Base-by-base conservation (phyloP, 2,797 vertebrate genomes). In the Brachyrhaphis roseni region DNA sequence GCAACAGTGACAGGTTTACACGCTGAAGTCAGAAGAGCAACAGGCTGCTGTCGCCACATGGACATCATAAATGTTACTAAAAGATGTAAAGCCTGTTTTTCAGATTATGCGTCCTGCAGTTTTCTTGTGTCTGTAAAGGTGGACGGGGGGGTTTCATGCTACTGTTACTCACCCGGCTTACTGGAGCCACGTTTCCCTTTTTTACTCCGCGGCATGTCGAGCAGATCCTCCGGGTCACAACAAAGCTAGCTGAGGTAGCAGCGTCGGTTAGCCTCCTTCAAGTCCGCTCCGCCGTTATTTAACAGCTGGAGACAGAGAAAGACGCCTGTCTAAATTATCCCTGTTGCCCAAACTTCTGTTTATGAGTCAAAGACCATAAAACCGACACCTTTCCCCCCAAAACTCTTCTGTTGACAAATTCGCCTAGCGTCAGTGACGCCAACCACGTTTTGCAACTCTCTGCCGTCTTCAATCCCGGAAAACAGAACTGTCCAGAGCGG, bases 161-260 rank as follows among this genome's bases (percentile, higher is more conserved):
- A 5, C 12, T 47, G 51, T 36, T 45, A 93, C 95, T 95, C 77
- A 96, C 96, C 96, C 72, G 92, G 78, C 82, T 95, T 96, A 45
- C 89, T 87, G 77, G 93, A 92, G 87, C 90, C 94, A 87, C 95
- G 95, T 92, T 96, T 96, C 84, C 96, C 96, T 74, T 95, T 96
- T 88, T 95, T 96, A 86, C 77, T 95, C 91, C 95, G 94, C 43
- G 96, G 96, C 96, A 96, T 96, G 57, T 62, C 76, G 88, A 83
- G 83, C 64, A 46, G 46, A 53, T 84, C 85, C 72, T 68, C 64
- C 80, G 28, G 53, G 64, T 84, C 80, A 83, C 86, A 86, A 76
- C 76, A 86, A 23, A 81, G 86, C 85, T 89, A 88, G 85, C 88
- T 1, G 43, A 13, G 8, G 45, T 84, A 84, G 86, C 82, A 76